Evolutionary conservation across 2,113 vertebrate species (phyloP), one percentile per base, ranked within the genome.

Genomic region (Rissa tridactyla): DNA sequence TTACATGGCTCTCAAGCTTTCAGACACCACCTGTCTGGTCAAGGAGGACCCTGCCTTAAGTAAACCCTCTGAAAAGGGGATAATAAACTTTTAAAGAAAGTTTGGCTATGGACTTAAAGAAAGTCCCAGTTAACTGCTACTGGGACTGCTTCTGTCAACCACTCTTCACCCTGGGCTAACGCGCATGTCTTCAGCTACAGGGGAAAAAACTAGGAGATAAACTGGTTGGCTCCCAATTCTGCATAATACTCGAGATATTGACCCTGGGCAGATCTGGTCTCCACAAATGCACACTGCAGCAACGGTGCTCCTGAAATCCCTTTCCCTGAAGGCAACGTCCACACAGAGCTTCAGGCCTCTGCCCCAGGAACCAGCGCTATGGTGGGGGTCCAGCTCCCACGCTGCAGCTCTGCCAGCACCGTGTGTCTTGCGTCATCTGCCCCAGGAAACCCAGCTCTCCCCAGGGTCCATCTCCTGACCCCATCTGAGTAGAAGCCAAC

Each of bases 391-490:
- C 78, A 36, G 79, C 30, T 75, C 34, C 25, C 21, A 30, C 0
- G 0, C 5, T 17, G 5, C 7, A n/a, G 61, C 13, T 52, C 66
- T 90, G 11, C 71, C 0, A 0, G 44, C 20, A 34, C 23, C 3
- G 1, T 2, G 1, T 1, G 0, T 17, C 36, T 83, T 0, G 1
- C 14, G 9, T 65, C 26, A 6, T 12, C 54, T 42, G 80, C 40
- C 66, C 26, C 22, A 26, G 11, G 17, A 32, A 72, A 13, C 11
- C 38, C 76, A 47, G 17, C 3, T 26, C 32, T 83, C 60, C 36
- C 27, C 10, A 13, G 19, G 18, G 36, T 61, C 49, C 29, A 10
- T 47, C 54, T 66, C 40, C 64, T 40, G 36, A 23, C 25, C 47
- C 62, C 9, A 38, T 36, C 10, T 42, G 46, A 21, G 10, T 3